Percentiles rank a stretch among this genome's conserved stretches.
phyloP scores from a whole-genome alignment of 2,888 invertebrate genomes.

The Dicyrtomina minuta region DNA sequence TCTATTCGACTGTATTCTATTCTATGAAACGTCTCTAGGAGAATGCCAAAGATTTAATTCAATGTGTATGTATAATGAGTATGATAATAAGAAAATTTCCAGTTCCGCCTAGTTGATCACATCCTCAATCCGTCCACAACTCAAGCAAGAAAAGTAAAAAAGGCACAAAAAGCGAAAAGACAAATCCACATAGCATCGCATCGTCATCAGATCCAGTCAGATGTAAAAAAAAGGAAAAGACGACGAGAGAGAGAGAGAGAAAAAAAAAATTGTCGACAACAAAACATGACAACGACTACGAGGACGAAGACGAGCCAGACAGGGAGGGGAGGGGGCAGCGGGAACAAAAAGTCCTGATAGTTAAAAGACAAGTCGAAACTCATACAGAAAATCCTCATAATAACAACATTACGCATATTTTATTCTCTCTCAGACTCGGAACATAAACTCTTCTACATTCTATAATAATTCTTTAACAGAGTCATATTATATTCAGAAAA shows the following conservation, averaged over 20 bases:
- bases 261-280: not conserved
- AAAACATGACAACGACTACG: not conserved
- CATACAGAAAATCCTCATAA: no score
- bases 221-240: not conserved
- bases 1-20: no score
- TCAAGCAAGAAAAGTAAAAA: no score
- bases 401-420: no score
- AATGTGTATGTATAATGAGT: not conserved
- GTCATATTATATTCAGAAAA: no score
- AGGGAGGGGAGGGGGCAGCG: not conserved
- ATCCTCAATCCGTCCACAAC: not conserved
- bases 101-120: conserved; percentile 6
- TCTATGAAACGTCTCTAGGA: no score
- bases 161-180: not conserved
- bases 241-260: not conserved
- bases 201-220: not conserved
- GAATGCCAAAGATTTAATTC: no score
- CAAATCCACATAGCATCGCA: not conserved
- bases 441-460: no score
- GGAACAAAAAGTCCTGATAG: no score
- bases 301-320: not conserved
- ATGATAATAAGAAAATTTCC: conserved; percentile 1
- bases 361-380: no score
- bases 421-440: no score
- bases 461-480: no score